Evolutionary conservation across 1,140 invertebrate species (phyloP).

Genomic region (Drosophila chauvacae): DNA sequence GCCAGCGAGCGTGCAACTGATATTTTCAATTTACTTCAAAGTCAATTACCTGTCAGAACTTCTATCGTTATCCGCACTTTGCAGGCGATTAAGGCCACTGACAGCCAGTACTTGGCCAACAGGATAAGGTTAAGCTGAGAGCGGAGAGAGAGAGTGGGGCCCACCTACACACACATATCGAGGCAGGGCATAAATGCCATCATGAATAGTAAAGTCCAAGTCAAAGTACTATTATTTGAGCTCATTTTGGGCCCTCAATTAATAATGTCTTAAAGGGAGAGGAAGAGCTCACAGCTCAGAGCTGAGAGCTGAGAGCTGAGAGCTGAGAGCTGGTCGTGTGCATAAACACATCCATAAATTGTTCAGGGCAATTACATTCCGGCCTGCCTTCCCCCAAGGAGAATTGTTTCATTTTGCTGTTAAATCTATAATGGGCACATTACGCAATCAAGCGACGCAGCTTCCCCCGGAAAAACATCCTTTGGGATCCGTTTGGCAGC

Average conservation of each 20-base stretch:
- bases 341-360: constrained; percentile 62
- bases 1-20: constrained; percentile 8
- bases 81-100: constrained; percentile 14
- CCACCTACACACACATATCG: constrained; percentile 7
- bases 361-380: constrained; percentile 56
- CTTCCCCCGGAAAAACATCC: constrained; percentile 37
- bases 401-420: constrained; percentile 42
- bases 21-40: constrained; percentile 22
- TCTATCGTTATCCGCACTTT: constrained; percentile 20
- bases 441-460: constrained; percentile 61
- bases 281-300: too few relatives aligned
- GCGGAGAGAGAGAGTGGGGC: not conserved
- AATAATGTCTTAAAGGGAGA: constrained; percentile 31
- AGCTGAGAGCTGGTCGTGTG: constrained; percentile 1
- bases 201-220: constrained; percentile 23
- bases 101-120: not conserved
- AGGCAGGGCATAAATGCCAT: constrained; percentile 21
- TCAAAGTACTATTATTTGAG: constrained; percentile 20
- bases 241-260: constrained; percentile 31
- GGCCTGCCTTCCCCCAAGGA: constrained; percentile 1
- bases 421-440: constrained; percentile 59
- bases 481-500: constrained; percentile 34
- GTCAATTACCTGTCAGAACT: constrained; percentile 30
- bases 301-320: not conserved
- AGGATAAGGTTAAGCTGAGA: constrained; percentile 3